phyloP scores from a whole-genome alignment of 2,888 invertebrate species.

The Scaptomyza cyrtandrae region DNA sequence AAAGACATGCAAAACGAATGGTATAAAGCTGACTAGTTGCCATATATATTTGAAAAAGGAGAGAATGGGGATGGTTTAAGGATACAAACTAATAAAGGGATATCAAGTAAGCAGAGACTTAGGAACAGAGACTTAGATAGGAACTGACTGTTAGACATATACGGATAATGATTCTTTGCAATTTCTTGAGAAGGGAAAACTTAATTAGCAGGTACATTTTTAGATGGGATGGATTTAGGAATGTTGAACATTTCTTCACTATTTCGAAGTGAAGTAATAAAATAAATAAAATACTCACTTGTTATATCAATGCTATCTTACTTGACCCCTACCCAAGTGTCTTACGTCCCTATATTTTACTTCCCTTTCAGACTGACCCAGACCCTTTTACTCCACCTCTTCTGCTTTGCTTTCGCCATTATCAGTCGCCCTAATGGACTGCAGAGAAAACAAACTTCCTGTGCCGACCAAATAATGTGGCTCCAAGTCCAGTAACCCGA shows the following conservation, averaged over 20 bases:
- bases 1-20: constrained; percentile 51
- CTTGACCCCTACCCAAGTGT: background rate
- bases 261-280: background rate
- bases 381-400: background rate
- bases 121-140: too few relatives aligned
- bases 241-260: background rate
- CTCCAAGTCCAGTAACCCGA: constrained; percentile 1
- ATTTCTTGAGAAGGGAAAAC: background rate
- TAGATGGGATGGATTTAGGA: too few relatives aligned
- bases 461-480: constrained; percentile 55
- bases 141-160: too few relatives aligned
- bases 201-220: background rate
- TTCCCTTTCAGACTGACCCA: background rate
- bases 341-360: too few relatives aligned
- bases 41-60: background rate
- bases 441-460: constrained; percentile 56
- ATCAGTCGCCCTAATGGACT: constrained; percentile 69
- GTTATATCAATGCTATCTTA: background rate
- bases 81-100: background rate
- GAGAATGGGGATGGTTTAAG: background rate
- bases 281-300: background rate
- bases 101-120: background rate
- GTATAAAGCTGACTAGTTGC: constrained; percentile 37
- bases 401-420: constrained; percentile 13
- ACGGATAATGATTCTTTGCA: background rate